Evolutionary conservation across 2,113 vertebrate genomes (phyloP).

Genomic region (Myrmophylax atrothorax): DNA sequence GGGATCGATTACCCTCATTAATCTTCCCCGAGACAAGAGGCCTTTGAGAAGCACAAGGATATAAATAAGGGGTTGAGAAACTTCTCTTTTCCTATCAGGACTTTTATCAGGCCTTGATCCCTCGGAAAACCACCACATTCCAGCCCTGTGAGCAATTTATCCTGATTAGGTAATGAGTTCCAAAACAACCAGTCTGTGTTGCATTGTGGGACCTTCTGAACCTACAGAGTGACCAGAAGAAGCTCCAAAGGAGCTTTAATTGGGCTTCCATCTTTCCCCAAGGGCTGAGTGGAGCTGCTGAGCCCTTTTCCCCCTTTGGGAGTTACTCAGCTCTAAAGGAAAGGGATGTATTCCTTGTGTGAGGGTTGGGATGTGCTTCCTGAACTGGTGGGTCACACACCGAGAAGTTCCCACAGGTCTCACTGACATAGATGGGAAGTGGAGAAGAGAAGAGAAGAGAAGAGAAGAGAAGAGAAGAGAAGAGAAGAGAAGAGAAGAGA

Average conservation of each 20-base stretch:
- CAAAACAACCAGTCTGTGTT: not conserved
- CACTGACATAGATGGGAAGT: not conserved
- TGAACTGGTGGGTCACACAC: not conserved
- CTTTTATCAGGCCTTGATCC: not conserved
- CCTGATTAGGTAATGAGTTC: not conserved
- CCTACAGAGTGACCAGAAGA: not conserved
- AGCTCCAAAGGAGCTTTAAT: not conserved
- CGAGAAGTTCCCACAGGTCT: not conserved
- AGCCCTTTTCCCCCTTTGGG: not conserved
- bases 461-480: no score
- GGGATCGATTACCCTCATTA: not conserved
- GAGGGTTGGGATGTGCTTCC: not conserved
- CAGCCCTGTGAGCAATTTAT: not conserved
- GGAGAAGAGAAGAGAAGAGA: not conserved
- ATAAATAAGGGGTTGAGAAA: not conserved
- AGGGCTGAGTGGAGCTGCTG: not conserved
- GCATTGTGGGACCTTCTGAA: not conserved
- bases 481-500: no score
- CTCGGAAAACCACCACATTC: not conserved
- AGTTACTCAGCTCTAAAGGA: not conserved
- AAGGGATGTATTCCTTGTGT: fast-evolving
- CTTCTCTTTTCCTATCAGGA: not conserved
- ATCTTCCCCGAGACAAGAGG: not conserved
- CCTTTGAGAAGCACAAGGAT: not conserved
- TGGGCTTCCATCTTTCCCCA: not conserved